Conservation (phyloP, 2,113 vertebrate genomes). For the Malurus cyaneus region DNA sequence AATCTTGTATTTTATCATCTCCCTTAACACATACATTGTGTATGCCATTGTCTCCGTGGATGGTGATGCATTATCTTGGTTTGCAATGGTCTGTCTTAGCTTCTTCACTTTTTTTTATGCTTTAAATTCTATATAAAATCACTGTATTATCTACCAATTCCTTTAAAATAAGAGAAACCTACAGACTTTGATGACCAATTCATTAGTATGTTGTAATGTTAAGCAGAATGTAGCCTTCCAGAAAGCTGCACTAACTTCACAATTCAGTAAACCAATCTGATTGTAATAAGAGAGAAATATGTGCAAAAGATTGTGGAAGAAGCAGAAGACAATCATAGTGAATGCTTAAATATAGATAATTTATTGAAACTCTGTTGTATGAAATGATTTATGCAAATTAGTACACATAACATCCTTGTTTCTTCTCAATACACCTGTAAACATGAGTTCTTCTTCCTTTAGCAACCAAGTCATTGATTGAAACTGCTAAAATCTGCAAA, state of each 20-base stretch:
- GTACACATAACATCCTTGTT: not conserved
- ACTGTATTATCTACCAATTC: not conserved
- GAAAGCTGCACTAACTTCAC: not conserved
- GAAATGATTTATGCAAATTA: not conserved
- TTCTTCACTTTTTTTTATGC: not conserved
- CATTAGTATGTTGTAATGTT: not conserved
- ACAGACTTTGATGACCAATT: not conserved
- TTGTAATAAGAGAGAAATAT: not conserved
- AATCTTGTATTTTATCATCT: not conserved
- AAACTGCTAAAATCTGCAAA: not conserved
- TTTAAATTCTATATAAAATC: not conserved
- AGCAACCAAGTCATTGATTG: not conserved
- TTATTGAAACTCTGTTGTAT: not conserved
- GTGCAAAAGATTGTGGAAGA: not conserved
- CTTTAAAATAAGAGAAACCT: not conserved
- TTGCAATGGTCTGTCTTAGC: not conserved
- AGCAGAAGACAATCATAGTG: not conserved
- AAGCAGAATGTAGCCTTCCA: not conserved
- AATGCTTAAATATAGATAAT: not conserved
- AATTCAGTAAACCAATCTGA: not conserved
- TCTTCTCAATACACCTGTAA: not conserved
- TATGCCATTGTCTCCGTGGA: not conserved
- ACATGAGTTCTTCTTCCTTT: not conserved
- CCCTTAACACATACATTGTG: not conserved
- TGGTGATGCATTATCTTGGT: not conserved